These are phyloP conservation scores for Cnemophilus loriae DNA, from an alignment of 2,113 vertebrate genomes.

Conservation along the genomic window DNA sequence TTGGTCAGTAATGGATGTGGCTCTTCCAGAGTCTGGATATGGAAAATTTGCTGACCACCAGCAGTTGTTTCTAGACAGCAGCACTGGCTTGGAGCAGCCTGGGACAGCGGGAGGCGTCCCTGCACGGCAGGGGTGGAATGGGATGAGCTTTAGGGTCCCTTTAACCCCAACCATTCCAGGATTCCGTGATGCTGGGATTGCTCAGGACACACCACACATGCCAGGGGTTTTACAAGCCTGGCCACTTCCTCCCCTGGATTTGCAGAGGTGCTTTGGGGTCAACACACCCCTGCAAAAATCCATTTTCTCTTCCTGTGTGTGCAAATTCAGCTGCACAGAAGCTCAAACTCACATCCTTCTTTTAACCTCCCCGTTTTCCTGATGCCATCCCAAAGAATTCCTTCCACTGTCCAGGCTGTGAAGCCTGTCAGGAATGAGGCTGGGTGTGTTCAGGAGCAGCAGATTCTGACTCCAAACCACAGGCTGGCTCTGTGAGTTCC, in stretches of 20 bases:
- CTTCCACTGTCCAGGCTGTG: background rate
- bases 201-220: background rate
- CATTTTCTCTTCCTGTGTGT: background rate
- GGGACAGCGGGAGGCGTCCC: background rate
- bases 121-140: background rate
- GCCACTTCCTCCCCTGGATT: background rate
- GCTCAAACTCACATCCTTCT: background rate
- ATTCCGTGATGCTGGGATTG: accelerated
- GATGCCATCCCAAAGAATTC: background rate
- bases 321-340: background rate
- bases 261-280: background rate
- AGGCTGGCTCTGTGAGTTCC: background rate
- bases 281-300: background rate
- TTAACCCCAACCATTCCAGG: background rate
- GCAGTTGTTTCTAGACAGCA: accelerated
- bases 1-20: too few relatives aligned
- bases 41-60: background rate
- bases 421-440: background rate
- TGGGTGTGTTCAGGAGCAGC: background rate
- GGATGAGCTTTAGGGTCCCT: background rate
- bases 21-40: accelerated
- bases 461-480: background rate
- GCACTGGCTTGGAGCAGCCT: background rate
- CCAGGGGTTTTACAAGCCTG: background rate
- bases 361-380: background rate